Evolutionary conservation across 2,888 invertebrate genomes (phyloP).

Genomic region (Acleris holmiana): DNA sequence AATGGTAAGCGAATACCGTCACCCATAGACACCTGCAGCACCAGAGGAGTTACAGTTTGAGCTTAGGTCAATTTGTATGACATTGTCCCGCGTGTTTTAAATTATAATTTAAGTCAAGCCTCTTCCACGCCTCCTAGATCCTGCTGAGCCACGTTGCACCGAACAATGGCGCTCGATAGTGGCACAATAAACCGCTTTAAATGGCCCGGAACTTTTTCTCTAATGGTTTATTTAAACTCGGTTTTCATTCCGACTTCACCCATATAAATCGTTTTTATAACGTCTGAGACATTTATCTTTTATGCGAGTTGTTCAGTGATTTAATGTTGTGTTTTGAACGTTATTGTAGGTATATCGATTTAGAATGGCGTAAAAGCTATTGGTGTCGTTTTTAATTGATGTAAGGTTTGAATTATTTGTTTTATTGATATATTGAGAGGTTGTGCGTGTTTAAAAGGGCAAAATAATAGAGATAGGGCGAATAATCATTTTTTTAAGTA

Average conservation of each 20-base stretch:
- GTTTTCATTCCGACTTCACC: conserved; percentile 77
- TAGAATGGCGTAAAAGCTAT: conserved; percentile 8
- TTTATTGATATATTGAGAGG: conserved; percentile 1
- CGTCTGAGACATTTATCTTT: conserved; percentile 77
- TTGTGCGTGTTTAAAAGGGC: background rate
- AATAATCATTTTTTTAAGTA: no score
- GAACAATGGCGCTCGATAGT: conserved; percentile 77
- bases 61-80: no score
- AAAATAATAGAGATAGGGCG: background rate
- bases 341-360: conserved; percentile 33
- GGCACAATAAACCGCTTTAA: conserved; percentile 79
- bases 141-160: conserved; percentile 58
- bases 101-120: background rate
- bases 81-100: no score
- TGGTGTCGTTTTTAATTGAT: conserved; percentile 1
- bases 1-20: no score
- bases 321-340: conserved; percentile 70
- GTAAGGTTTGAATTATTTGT: conserved; percentile 4
- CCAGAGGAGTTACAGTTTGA: no score
- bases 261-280: conserved; percentile 79
- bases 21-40: no score
- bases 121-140: conserved; percentile 41
- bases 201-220: conserved; percentile 82
- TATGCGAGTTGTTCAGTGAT: conserved; percentile 74
- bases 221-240: conserved; percentile 82